Percentiles rank a stretch among this genome's conserved stretches.
Evolutionary conservation across 1,140 invertebrate species (phyloP).

Genomic region (Lamellibrachia luymesi): DNA sequence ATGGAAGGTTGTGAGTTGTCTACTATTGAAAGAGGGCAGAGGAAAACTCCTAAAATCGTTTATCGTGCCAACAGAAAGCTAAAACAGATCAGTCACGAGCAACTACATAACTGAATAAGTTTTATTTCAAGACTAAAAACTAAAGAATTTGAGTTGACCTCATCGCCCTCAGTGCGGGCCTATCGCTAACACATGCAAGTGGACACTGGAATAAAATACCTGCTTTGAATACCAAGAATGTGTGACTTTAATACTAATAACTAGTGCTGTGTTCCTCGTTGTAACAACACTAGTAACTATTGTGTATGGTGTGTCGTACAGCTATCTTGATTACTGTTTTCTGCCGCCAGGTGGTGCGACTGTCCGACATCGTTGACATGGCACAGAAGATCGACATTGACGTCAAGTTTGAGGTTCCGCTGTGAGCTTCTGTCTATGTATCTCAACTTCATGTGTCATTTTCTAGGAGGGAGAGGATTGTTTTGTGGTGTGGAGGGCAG

Average conservation of each 20-base stretch:
- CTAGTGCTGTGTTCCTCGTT: background rate
- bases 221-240: background rate
- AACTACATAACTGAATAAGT: too few relatives aligned
- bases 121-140: too few relatives aligned
- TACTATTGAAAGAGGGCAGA: too few relatives aligned
- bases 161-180: too few relatives aligned
- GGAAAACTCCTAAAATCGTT: too few relatives aligned
- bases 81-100: too few relatives aligned
- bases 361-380: constrained; percentile 90
- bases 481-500: background rate
- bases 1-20: too few relatives aligned
- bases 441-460: background rate
- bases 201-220: too few relatives aligned
- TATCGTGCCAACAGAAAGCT: too few relatives aligned
- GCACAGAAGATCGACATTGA: constrained; percentile 89
- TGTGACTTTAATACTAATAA: constrained; percentile 12
- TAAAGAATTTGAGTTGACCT: too few relatives aligned
- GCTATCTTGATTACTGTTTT: constrained; percentile 31
- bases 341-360: constrained; percentile 68
- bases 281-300: too few relatives aligned
- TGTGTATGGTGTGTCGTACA: constrained; percentile 9
- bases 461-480: background rate
- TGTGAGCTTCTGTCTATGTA: constrained; percentile 52
- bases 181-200: too few relatives aligned
- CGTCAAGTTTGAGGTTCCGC: constrained; percentile 95